Percentiles rank a stretch among this genome's conserved stretches.
Conservation (phyloP, 2,113 vertebrate genomes). For the Pycnonotus jocosus region DNA sequence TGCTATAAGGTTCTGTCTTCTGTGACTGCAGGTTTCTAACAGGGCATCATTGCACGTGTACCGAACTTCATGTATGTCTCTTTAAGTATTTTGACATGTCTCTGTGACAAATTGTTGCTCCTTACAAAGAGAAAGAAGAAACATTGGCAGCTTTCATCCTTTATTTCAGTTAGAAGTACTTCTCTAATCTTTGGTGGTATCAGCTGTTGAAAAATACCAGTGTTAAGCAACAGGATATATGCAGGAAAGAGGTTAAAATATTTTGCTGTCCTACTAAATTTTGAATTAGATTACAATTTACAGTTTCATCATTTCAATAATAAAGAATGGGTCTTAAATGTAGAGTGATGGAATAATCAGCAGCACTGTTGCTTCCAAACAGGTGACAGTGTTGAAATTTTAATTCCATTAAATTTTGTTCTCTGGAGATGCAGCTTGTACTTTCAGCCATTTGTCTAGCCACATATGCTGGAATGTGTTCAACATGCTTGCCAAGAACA, state of each 20-base stretch:
- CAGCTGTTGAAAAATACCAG: not conserved
- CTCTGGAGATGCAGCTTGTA: slow-evolving; percentile 7
- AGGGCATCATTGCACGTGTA: not conserved
- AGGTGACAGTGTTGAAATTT: slow-evolving; percentile 25
- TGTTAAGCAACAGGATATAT: not conserved
- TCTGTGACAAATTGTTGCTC: not conserved
- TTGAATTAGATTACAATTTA: not conserved
- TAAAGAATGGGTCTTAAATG: not conserved
- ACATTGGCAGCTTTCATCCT: not conserved
- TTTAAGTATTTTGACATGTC: not conserved
- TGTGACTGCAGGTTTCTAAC: not conserved
- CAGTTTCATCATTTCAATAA: not conserved
- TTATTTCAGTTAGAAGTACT: not conserved
- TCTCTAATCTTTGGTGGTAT: not conserved
- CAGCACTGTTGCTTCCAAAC: not conserved
- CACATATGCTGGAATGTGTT: slow-evolving; percentile 20
- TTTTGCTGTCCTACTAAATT: not conserved
- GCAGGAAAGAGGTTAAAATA: not conserved
- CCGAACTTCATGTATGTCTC: not conserved
- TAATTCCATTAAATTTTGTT: not conserved
- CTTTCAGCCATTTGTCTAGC: slow-evolving; percentile 47
- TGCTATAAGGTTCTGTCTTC: not conserved
- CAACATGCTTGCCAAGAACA: slow-evolving; percentile 55
- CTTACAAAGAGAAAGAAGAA: not conserved
- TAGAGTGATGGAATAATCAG: not conserved